Evolutionary conservation across 2,113 vertebrate species (phyloP).

Genomic region (Sapayoa aenigma): DNA sequence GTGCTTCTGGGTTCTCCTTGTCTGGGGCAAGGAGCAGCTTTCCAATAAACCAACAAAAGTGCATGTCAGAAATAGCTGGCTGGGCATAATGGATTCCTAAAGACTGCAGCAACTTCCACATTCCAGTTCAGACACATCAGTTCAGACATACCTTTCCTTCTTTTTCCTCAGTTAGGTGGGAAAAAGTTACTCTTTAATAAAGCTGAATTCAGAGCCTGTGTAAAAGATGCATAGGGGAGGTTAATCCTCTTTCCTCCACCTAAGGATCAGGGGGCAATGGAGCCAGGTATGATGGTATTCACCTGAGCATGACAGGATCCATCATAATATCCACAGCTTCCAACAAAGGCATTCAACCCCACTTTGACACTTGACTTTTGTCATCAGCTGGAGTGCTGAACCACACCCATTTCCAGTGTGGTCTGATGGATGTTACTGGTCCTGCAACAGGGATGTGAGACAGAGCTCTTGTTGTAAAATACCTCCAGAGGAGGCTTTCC

Average conservation of each 20-base stretch:
- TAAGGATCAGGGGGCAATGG: not conserved
- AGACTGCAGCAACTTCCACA: not conserved
- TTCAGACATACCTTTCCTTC: not conserved
- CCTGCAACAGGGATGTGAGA: not conserved
- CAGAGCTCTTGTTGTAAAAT: not conserved
- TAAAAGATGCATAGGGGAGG: not conserved
- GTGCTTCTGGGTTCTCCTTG: not conserved
- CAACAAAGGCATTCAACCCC: not conserved
- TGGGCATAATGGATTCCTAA: not conserved
- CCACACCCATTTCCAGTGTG: accelerated
- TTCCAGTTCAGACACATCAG: not conserved
- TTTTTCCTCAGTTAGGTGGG: not conserved
- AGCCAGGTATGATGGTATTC: not conserved
- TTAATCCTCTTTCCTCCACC: not conserved
- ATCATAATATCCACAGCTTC: not conserved
- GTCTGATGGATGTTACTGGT: not conserved
- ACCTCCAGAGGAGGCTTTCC: not conserved
- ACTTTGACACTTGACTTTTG: not conserved
- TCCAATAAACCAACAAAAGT: not conserved
- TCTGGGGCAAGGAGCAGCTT: not conserved
- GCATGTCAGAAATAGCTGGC: accelerated
- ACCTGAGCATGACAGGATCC: not conserved
- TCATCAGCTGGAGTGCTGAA: not conserved
- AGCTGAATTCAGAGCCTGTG: not conserved
- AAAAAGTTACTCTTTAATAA: not conserved